Percentiles rank a stretch among this genome's conserved stretches.
phyloP scores from a whole-genome alignment of 2,888 invertebrate species.

The Bruchidius siliquastri region DNA sequence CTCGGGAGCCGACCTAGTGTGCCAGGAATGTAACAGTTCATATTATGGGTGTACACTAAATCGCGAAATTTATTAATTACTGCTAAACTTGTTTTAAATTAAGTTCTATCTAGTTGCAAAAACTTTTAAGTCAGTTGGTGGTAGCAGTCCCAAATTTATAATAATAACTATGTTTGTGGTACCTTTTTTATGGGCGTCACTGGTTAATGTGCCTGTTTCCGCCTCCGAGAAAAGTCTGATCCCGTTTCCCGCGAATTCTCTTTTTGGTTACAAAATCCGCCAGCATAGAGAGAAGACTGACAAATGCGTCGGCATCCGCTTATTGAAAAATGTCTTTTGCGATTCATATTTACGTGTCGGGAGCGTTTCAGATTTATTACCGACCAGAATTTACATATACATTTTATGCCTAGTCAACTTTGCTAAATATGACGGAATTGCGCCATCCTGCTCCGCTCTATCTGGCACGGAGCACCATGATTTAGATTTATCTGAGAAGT shows the following conservation, averaged over 20 bases:
- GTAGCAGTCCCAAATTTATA: too few relatives aligned
- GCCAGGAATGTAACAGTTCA: too few relatives aligned
- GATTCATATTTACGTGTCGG: slow-evolving; percentile 5
- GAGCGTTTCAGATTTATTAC: slow-evolving; percentile 9
- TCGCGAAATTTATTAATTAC: too few relatives aligned
- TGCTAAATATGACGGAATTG: slow-evolving; percentile 13
- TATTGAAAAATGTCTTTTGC: not conserved
- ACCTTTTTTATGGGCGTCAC: not conserved
- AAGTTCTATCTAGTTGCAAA: too few relatives aligned
- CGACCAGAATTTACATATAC: slow-evolving; percentile 8
- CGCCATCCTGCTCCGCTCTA: not conserved
- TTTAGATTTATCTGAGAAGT: not conserved
- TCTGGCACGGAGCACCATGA: not conserved
- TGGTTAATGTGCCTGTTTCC: not conserved
- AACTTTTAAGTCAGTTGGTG: too few relatives aligned
- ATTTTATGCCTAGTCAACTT: slow-evolving; percentile 10
- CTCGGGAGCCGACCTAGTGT: too few relatives aligned
- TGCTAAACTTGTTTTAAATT: too few relatives aligned
- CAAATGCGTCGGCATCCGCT: not conserved
- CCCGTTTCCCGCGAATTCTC: not conserved
- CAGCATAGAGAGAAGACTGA: not conserved
- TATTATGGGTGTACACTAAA: too few relatives aligned
- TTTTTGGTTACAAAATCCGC: not conserved
- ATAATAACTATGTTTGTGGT: too few relatives aligned
- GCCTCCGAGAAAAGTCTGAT: not conserved